Evolutionary conservation across 2,113 vertebrate species (phyloP).

Genomic region (Macrotis lagotis): DNA sequence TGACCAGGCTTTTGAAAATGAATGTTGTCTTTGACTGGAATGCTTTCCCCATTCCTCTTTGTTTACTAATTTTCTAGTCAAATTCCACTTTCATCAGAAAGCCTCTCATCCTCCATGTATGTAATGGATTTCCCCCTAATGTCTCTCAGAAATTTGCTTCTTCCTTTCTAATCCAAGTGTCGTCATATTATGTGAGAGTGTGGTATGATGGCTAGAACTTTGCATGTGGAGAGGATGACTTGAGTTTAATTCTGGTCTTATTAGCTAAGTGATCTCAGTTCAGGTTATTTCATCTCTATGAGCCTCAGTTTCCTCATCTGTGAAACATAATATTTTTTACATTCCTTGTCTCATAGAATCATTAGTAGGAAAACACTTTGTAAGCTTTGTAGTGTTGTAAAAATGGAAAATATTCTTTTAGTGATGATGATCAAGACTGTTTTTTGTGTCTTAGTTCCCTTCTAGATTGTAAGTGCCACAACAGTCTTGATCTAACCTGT

Average conservation of each 20-base stretch:
- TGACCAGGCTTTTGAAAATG: not conserved
- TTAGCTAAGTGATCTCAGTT: not conserved
- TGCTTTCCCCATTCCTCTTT: no score
- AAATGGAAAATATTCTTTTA: not conserved
- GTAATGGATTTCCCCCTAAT: not conserved
- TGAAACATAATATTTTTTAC: conserved; percentile 7
- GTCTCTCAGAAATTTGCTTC: not conserved
- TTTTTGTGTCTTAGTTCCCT: not conserved
- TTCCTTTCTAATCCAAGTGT: not conserved
- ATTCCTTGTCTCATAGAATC: not conserved
- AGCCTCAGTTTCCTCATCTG: conserved; percentile 7
- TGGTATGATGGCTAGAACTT: not conserved
- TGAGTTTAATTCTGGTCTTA: not conserved
- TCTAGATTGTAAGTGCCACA: not conserved
- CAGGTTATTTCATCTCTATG: conserved; percentile 22
- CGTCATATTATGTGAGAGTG: not conserved
- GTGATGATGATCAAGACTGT: not conserved
- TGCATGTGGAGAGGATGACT: not conserved
- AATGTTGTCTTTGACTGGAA: not conserved
- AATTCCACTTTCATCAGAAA: not conserved
- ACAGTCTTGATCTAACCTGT: not conserved
- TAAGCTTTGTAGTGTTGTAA: not conserved
- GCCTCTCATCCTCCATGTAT: not conserved
- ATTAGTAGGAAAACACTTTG: not conserved
- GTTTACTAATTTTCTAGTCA: not conserved